Conservation (phyloP, 2,888 invertebrate species). For the Pyralis farinalis region DNA sequence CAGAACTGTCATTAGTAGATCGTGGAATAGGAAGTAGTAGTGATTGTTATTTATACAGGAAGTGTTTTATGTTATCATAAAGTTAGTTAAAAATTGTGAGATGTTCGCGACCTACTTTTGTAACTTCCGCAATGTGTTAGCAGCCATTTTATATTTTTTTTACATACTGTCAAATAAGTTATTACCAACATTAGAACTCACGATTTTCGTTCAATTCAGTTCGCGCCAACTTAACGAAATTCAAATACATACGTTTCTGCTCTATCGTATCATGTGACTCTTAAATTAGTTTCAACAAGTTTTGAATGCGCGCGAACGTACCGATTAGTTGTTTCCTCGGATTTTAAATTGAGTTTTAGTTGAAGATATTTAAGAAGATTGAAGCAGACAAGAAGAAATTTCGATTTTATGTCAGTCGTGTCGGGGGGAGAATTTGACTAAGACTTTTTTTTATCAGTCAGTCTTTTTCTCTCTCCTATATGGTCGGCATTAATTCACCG, state of each 20-base stretch:
- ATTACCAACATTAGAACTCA: constrained; percentile 23
- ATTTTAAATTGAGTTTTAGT: constrained; percentile 37
- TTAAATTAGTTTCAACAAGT: constrained; percentile 20
- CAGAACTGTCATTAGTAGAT: constrained; percentile 24
- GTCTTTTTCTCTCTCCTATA: constrained; percentile 92
- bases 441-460: constrained; percentile 83
- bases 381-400: constrained; percentile 24
- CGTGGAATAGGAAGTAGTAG: constrained; percentile 31
- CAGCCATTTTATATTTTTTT: constrained; percentile 54
- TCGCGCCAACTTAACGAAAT: constrained; percentile 28
- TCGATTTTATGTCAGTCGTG: constrained; percentile 52
- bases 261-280: constrained; percentile 47
- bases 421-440: constrained; percentile 86
- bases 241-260: constrained; percentile 39
- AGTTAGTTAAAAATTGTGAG: constrained; percentile 38
- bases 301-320: constrained; percentile 22
- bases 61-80: constrained; percentile 36
- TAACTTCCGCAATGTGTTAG: constrained; percentile 67
- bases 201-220: constrained; percentile 22
- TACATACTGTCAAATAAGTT: constrained; percentile 21
- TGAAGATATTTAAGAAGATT: constrained; percentile 37
- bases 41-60: constrained; percentile 36
- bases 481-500: constrained; percentile 69
- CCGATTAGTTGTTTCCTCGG: constrained; percentile 20
- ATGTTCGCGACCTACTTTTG: constrained; percentile 68